Conservation (phyloP, 92 coral and sea anemone species). For the Porites lobata region DNA sequence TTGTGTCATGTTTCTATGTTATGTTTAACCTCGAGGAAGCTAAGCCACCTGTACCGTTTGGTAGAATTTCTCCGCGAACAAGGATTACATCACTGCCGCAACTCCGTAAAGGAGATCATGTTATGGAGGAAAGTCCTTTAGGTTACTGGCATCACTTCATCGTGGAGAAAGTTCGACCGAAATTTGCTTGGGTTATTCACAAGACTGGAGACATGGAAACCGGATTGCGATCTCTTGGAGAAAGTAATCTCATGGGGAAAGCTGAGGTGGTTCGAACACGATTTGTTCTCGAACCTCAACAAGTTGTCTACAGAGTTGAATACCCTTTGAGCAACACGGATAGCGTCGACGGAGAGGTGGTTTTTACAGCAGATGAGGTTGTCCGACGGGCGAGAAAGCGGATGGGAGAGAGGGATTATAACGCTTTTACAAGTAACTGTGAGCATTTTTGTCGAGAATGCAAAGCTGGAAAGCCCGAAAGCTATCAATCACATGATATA, state of each 20-base stretch:
- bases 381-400: slow-evolving; percentile 86
- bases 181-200: slow-evolving; percentile 86
- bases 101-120: slow-evolving; percentile 86
- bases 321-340: slow-evolving; percentile 59
- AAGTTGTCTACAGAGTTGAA: slow-evolving; percentile 81
- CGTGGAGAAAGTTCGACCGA: slow-evolving; percentile 84
- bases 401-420: slow-evolving; percentile 82
- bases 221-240: slow-evolving; percentile 74
- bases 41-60: slow-evolving; percentile 63
- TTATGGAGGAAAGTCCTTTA: slow-evolving; percentile 88
- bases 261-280: slow-evolving; percentile 82
- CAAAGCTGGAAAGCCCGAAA: slow-evolving; percentile 83
- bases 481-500: slow-evolving; percentile 82
- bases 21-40: slow-evolving; percentile 46
- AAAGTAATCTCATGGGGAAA: slow-evolving; percentile 76
- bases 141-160: slow-evolving; percentile 96
- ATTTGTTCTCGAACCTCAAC: slow-evolving; percentile 70
- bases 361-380: slow-evolving; percentile 66
- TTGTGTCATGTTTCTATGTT: background rate
- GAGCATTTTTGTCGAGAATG: slow-evolving; percentile 92
- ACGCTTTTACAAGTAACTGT: slow-evolving; percentile 88
- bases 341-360: slow-evolving; percentile 24
- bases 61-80: slow-evolving; percentile 81
- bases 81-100: slow-evolving; percentile 79
- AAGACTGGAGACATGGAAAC: slow-evolving; percentile 86